These are phyloP conservation scores for Phrynocephalus guinanensis DNA, from an alignment of 2,797 vertebrate species.

Conservation along the genomic window DNA sequence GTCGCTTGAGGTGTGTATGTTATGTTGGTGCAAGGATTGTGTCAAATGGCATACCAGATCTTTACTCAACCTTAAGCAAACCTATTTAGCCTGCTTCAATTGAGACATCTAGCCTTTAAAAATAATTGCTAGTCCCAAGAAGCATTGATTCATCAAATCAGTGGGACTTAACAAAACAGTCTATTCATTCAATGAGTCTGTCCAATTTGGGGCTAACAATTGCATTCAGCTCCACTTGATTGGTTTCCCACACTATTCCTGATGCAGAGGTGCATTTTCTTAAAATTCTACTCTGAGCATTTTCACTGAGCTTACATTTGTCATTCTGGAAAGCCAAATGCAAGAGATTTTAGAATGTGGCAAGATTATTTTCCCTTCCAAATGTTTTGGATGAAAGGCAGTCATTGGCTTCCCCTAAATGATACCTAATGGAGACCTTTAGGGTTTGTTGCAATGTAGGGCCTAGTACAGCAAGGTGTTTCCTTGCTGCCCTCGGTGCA, in stretches of 20 bases:
- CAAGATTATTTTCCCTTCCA: neutral
- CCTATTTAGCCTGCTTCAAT: too few species aligned
- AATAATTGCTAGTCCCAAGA: too few species aligned
- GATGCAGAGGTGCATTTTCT: neutral
- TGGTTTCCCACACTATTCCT: neutral
- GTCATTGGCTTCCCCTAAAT: constrained; percentile 44
- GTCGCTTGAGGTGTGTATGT: too few species aligned
- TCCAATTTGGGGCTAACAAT: too few species aligned
- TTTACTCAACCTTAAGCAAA: too few species aligned
- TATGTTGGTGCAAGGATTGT: too few species aligned
- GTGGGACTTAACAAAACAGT: too few species aligned
- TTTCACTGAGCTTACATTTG: constrained; percentile 7
- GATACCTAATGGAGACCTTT: constrained; percentile 15
- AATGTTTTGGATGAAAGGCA: neutral
- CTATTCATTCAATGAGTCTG: too few species aligned
- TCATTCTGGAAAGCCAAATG: constrained; percentile 27
- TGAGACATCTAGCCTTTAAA: too few species aligned
- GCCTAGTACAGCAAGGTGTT: neutral
- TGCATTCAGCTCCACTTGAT: too few species aligned
- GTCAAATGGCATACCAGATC: too few species aligned
- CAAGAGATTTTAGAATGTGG: constrained; percentile 19
- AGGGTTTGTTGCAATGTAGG: neutral
- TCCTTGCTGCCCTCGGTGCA: constrained; percentile 14
- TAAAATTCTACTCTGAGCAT: constrained; percentile 3
- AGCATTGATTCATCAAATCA: too few species aligned